Evolutionary conservation across 2,888 invertebrate genomes (phyloP).

Genomic region (Norana najaformis): DNA sequence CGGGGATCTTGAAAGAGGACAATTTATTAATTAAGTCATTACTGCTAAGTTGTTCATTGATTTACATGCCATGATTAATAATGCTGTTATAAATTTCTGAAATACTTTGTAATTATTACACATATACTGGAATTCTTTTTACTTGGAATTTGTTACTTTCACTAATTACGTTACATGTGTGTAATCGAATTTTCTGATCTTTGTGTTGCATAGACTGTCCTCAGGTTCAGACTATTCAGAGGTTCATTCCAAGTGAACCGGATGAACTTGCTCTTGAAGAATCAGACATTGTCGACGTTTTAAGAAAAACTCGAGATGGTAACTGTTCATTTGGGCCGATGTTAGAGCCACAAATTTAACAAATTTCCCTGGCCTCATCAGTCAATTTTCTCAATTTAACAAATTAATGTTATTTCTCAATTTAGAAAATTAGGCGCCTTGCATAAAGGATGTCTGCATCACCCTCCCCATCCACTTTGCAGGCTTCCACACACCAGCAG

Average conservation of each 20-base stretch:
- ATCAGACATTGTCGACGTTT: constrained; percentile 90
- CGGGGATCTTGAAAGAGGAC: too few relatives aligned
- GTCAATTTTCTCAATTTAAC: not conserved
- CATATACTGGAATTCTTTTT: not conserved
- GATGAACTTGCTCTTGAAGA: constrained; percentile 85
- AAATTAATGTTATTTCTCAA: not conserved
- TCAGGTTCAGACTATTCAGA: constrained; percentile 84
- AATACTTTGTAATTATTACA: not conserved
- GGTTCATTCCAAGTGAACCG: constrained; percentile 81
- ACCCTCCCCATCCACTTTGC: too few relatives aligned
- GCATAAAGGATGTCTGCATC: too few relatives aligned
- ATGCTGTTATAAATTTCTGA: not conserved
- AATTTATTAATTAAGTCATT: too few relatives aligned
- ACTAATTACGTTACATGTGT: not conserved
- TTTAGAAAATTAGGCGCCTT: too few relatives aligned
- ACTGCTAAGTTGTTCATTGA: too few relatives aligned
- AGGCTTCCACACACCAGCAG: too few relatives aligned
- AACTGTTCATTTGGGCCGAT: constrained; percentile 45
- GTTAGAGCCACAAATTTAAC: not conserved
- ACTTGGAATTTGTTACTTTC: not conserved
- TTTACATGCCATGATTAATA: too few relatives aligned
- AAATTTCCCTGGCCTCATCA: not conserved
- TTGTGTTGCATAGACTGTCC: constrained; percentile 75
- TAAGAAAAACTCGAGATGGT: constrained; percentile 90
- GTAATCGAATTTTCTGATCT: not conserved